phyloP scores from a whole-genome alignment of 2,888 invertebrate species.

The Ennomos quercinarius region DNA sequence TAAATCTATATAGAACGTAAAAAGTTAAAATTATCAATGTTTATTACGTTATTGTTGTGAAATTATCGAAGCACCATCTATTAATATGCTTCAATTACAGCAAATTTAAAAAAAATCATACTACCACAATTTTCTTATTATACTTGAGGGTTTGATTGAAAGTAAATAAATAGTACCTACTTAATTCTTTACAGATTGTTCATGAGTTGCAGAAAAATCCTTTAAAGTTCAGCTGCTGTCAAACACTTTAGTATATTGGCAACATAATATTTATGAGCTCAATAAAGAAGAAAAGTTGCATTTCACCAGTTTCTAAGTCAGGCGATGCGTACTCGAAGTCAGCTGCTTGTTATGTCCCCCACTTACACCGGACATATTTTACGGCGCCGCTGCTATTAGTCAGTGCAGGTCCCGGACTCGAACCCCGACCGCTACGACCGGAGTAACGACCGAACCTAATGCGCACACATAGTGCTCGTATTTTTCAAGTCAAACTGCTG shows the following conservation, averaged over 20 bases:
- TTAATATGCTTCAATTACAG: no score
- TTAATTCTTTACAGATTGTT: not conserved
- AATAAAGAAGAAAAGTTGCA: constrained; percentile 22
- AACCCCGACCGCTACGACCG: constrained; percentile 57
- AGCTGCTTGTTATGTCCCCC: constrained; percentile 56
- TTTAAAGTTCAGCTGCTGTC: not conserved
- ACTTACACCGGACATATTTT: constrained; percentile 63
- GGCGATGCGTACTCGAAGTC: constrained; percentile 50
- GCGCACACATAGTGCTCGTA: constrained; percentile 64
- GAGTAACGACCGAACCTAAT: constrained; percentile 71
- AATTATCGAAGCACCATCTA: no score
- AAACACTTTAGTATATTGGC: not conserved
- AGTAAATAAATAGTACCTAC: no score
- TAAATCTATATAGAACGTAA: no score
- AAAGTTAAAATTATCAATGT: no score
- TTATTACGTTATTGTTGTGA: no score
- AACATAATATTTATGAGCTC: constrained; percentile 4
- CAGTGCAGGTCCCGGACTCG: constrained; percentile 55
- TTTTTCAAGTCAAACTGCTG: constrained; percentile 67
- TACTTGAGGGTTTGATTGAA: no score
- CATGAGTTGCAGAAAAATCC: not conserved
- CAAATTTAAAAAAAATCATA: no score
- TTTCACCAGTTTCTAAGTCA: constrained; percentile 30
- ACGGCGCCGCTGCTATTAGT: constrained; percentile 64
- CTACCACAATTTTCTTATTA: no score